phyloP scores from a whole-genome alignment of 2,888 invertebrate species.

The Allolobophora icterica region DNA sequence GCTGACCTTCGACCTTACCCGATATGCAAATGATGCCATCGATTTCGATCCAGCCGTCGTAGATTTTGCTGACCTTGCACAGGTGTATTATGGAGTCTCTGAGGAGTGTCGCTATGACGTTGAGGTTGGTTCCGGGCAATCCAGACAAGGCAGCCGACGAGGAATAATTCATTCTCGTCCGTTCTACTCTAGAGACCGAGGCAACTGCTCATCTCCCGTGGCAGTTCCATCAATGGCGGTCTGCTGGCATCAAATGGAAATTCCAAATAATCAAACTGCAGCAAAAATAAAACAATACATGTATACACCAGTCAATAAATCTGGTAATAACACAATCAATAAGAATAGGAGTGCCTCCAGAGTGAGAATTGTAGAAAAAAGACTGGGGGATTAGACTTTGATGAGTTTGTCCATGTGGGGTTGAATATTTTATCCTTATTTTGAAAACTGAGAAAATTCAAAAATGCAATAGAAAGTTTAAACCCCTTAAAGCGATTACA shows the following conservation, averaged over 20 bases:
- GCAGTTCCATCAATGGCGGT: background rate
- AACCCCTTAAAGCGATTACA: no score
- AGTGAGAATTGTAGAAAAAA: no score
- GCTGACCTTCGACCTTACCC: conserved; percentile 47
- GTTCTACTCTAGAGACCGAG: background rate
- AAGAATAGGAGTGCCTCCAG: no score
- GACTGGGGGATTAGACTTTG: no score
- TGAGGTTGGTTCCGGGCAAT: background rate
- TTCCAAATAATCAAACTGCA: background rate
- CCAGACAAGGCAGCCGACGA: background rate
- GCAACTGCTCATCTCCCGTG: background rate
- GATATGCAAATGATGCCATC: conserved; percentile 51
- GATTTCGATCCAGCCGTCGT: conserved; percentile 46
- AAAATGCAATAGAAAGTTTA: no score
- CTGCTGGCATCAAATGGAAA: background rate
- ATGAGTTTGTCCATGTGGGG: no score
- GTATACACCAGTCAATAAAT: background rate
- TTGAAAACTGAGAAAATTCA: no score
- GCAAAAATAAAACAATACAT: background rate
- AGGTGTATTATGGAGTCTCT: conserved; percentile 46
- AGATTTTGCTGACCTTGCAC: conserved; percentile 43
- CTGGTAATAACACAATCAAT: background rate
- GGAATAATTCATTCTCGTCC: background rate
- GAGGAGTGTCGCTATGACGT: conserved; percentile 38
- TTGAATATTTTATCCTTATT: no score